These are phyloP conservation scores for Cacatua alba DNA, from an alignment of 2,113 vertebrate genomes.

Conservation along the genomic window DNA sequence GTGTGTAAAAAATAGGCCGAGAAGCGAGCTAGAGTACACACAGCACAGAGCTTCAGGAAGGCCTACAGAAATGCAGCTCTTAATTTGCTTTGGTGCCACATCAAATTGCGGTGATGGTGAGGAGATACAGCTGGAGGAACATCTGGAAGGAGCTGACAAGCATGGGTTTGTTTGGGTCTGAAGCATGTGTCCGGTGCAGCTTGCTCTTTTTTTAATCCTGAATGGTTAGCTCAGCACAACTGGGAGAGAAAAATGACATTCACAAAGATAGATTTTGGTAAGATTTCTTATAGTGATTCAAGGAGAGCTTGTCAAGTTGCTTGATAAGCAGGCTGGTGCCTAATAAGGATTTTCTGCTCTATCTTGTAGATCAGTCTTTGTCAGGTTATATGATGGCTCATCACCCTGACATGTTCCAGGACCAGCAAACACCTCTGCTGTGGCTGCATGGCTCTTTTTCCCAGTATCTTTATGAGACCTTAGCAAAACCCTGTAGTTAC, in stretches of 20 bases:
- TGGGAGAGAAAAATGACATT: neutral
- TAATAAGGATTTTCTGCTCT: slow-evolving; percentile 16
- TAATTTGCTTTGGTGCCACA: slow-evolving; percentile 21
- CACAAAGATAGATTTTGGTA: neutral
- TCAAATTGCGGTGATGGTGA: neutral
- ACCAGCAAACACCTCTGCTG: neutral
- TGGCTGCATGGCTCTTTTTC: neutral
- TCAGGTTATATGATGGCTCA: neutral
- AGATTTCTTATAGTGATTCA: neutral
- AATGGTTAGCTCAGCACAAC: neutral
- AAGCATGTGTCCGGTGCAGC: neutral
- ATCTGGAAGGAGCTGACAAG: slow-evolving; percentile 55
- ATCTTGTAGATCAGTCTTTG: slow-evolving; percentile 2
- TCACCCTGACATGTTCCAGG: neutral
- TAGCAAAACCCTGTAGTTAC: neutral
- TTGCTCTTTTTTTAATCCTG: neutral
- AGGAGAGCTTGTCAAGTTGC: neutral
- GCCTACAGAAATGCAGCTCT: neutral
- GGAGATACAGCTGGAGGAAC: neutral
- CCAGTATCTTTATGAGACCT: neutral
- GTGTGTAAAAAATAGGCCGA: neutral
- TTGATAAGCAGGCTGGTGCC: neutral
- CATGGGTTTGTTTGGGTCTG: neutral
- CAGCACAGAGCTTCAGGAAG: neutral
- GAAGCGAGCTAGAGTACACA: neutral